Evolutionary conservation across 1,140 invertebrate genomes (phyloP), one percentile per base, ranked within the genome.

Genomic region (Macrobrachium rosenbergii): DNA sequence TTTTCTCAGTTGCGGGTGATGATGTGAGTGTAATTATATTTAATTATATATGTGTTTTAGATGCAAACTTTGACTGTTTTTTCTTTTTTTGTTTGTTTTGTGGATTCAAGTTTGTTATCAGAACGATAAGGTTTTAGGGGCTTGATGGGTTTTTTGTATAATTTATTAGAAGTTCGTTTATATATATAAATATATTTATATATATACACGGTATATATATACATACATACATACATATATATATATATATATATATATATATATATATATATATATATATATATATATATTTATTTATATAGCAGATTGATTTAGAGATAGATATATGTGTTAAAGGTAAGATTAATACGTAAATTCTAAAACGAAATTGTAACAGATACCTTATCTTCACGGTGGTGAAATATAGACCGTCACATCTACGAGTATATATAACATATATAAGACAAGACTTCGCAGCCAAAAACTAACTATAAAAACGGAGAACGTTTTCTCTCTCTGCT

Each of bases 141-240:
- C 3, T 37, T 37, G 3, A 1, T 37, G n/a, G n/a, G 28, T 21
- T 28, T n/a, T 17, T 75, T 75, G 2, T 76, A 21, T 17, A 10
- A 0, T 76, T 43, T 8, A 8, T 19, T 5, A 17, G 43, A 10
- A 76, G 17, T 8, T 76, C 37, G 19, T 43, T n/a, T 72, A 72
- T 72, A 23, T 72, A 12, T 73, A 73, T 73, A 37, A n/a, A 73
- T 73, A 37, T 73, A 73, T 73, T 21, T 73, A 21, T 21, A 37
- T 23, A 37, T 23, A 6, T 73, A 37, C 0, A 12, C 12, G 14
- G 16, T 64, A 21, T 64, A 21, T 64, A 21, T 64, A 21, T 64
- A 21, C 5, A 21, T 64, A 21, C 5, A 21, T 64, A 21, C 5
- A 21, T 64, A 21, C 5, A 21, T 64, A 21, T 64, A 21, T 64